A percentile compares a stretch with the other conserved stretches of the same genome.
phyloP scores from a whole-genome alignment of 2,113 vertebrate genomes.

The Clupea harengus region DNA sequence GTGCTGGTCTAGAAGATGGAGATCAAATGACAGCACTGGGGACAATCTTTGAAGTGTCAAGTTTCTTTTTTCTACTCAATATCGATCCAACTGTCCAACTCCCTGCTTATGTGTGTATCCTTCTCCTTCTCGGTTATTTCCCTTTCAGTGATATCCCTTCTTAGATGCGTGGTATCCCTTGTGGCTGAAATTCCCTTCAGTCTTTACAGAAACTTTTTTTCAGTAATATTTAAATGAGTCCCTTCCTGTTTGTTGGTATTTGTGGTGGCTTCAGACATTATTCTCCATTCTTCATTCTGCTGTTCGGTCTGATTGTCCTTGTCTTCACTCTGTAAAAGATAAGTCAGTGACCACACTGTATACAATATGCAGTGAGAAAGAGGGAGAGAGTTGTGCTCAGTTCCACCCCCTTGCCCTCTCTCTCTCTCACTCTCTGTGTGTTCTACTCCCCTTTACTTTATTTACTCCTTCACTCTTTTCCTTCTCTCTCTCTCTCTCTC shows the following conservation, averaged over 20 bases:
- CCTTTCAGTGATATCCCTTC: neutral
- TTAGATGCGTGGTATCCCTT: neutral
- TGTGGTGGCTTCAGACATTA: neutral
- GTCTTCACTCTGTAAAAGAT: neutral
- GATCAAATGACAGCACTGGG: neutral
- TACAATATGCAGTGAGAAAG: neutral
- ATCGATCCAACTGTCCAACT: neutral
- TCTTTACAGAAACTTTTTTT: neutral
- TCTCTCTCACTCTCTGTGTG: neutral
- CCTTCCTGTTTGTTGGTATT: neutral
- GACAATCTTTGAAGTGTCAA: neutral
- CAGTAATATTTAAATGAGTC: neutral
- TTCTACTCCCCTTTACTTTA: neutral
- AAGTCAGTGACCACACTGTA: neutral
- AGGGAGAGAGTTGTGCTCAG: neutral
- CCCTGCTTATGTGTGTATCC: neutral
- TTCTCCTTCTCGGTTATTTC: neutral
- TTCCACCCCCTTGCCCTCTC: neutral
- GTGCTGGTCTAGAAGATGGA: neutral
- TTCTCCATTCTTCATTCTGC: slow-evolving; percentile 28
- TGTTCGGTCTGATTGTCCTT: neutral
- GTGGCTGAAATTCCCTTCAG: neutral
- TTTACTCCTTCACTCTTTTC: neutral
- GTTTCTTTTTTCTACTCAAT: neutral
- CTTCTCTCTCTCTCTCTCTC: neutral